Conservation (phyloP, 2,113 vertebrate genomes). For the Carettochelys insculpta region DNA sequence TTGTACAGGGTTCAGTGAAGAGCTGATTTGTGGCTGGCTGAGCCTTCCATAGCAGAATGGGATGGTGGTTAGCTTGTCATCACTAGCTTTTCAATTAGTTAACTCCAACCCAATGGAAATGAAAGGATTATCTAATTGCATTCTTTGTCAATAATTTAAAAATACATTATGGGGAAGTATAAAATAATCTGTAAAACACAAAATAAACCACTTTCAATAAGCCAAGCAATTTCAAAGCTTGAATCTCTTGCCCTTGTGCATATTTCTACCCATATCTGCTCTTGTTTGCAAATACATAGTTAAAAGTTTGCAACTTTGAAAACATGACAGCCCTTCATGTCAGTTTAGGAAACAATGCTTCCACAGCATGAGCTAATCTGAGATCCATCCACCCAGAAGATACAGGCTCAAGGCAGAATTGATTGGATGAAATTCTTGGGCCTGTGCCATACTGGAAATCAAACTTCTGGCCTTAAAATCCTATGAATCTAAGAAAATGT, state of each 20-base stretch:
- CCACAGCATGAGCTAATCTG: background rate
- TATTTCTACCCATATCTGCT: background rate
- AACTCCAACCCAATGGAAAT: background rate
- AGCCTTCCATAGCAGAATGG: background rate
- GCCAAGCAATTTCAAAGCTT: background rate
- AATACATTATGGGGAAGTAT: background rate
- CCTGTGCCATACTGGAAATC: background rate
- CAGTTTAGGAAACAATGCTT: background rate
- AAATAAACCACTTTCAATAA: background rate
- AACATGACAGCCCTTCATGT: background rate
- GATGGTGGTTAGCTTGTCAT: background rate
- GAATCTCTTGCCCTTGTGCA: background rate
- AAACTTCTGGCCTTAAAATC: background rate
- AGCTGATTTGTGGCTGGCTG: background rate
- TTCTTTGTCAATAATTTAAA: slow-evolving; percentile 1
- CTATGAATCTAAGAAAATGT: background rate
- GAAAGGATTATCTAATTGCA: background rate
- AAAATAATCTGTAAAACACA: background rate
- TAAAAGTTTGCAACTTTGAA: background rate
- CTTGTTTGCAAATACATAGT: background rate
- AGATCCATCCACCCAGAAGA: background rate
- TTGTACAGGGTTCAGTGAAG: background rate
- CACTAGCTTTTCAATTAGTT: background rate
- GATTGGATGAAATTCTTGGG: background rate
- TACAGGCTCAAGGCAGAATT: background rate